Conservation (phyloP, 2,888 invertebrate species). For the Machimus rusticus region DNA sequence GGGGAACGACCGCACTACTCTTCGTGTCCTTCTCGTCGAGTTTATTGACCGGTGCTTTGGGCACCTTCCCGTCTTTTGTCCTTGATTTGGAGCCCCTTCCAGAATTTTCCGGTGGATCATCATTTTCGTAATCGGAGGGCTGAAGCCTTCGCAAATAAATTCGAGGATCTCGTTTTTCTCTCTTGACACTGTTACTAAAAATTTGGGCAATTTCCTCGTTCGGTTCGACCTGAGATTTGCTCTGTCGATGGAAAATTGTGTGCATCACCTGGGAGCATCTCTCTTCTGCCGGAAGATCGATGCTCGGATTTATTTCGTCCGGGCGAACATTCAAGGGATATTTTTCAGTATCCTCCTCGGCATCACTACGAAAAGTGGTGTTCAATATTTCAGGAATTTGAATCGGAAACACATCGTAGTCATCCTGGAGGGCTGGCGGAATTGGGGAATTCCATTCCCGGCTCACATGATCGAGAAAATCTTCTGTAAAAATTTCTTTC, state of each 20-base stretch:
- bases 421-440: background rate
- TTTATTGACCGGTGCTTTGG: no score
- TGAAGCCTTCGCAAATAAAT: background rate
- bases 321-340: background rate
- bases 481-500: background rate
- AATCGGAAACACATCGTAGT: background rate
- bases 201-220: background rate
- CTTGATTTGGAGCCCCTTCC: background rate
- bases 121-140: background rate
- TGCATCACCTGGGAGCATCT: background rate
- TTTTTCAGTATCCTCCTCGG: background rate
- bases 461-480: background rate
- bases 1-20: no score
- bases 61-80: background rate
- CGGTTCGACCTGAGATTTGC: background rate
- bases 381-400: background rate
- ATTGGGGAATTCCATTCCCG: background rate
- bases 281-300: background rate
- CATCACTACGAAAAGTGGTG: background rate
- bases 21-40: no score
- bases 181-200: background rate
- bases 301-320: background rate
- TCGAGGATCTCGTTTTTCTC: background rate
- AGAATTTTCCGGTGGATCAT: background rate
- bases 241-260: background rate